Evolutionary conservation across 2,888 invertebrate species (phyloP), one percentile per base, ranked within the genome.

Genomic region (Galerucella pusilla): DNA sequence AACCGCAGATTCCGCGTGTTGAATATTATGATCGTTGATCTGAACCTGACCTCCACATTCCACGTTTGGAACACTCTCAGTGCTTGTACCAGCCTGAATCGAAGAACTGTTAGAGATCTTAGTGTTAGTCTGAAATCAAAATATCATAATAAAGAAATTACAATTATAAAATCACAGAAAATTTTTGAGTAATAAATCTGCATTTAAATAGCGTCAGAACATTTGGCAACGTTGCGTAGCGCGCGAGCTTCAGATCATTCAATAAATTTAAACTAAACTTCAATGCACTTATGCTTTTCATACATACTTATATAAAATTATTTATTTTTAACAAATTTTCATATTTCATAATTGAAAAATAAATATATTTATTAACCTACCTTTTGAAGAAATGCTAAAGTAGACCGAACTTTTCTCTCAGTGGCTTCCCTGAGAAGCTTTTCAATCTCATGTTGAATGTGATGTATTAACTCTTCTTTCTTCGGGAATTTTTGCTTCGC

Each of bases 381-480:
- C 46, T 46, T 46, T 46, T 46, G 46, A 46, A 46, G 46, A 11
- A 46, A 80, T 77, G 75, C 74, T 73, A 79, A 75, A 79, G 79
- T 80, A 79, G 72, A 67, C 70, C 76, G 77, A 78, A 70, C 77
- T 73, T 75, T 71, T 71, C 67, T 75, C 75, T 79, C 76, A 7
- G 71, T 59, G 59, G 80, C 77, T 78, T 79, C 77, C 65, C 78
- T 77, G 68, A 78, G 74, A 77, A 79, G 76, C 70, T 67, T 71
- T 52, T 79, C 69, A 68, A 79, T 79, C 75, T 79, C 71, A 79
- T 78, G 78, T 74, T 77, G 77, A 77, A 78, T 71, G 77, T 78
- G 79, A 64, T 75, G 77, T 65, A 70, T 64, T 49, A 79, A 77
- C 52, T 79, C 75, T 79, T 78, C 73, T 75, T 78, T 81, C 73